phyloP scores from a whole-genome alignment of 1,140 invertebrate species.

The Temnothorax curvispinosus region DNA sequence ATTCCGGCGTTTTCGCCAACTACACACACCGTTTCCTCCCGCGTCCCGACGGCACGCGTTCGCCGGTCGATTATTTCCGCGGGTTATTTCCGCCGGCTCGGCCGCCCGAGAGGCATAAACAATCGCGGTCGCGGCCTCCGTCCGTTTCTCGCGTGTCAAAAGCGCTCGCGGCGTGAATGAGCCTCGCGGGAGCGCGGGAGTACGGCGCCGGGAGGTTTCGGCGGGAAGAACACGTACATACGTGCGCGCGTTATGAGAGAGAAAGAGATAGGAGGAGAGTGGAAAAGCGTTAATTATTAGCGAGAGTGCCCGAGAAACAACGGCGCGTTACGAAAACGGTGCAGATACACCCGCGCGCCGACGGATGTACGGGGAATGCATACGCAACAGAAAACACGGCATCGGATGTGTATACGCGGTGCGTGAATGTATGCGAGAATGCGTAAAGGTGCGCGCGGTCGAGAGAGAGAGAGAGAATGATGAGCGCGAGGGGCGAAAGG shows the following conservation, averaged over 20 bases:
- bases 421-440: background rate
- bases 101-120: background rate
- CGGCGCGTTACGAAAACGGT: background rate
- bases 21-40: too few species aligned
- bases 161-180: slow-evolving; percentile 55
- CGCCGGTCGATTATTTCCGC: too few species aligned
- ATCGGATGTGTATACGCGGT: background rate
- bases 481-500: background rate
- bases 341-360: background rate
- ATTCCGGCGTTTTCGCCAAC: too few species aligned
- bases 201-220: slow-evolving; percentile 57
- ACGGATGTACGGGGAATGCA: background rate
- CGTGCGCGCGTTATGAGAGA: background rate
- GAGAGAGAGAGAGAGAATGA: background rate
- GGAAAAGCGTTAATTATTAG: background rate
- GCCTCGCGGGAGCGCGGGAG: too few species aligned
- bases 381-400: slow-evolving; percentile 12
- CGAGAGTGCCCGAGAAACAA: background rate
- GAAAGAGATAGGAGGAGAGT: background rate
- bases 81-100: background rate
- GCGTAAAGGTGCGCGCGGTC: background rate
- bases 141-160: slow-evolving; percentile 13
- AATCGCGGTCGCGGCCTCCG: background rate
- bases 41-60: too few species aligned
- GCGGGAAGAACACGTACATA: slow-evolving; percentile 60